Evolutionary conservation across 2,888 invertebrate species (phyloP), one percentile per base, ranked within the genome.

Genomic region (Amphipoea lucens): DNA sequence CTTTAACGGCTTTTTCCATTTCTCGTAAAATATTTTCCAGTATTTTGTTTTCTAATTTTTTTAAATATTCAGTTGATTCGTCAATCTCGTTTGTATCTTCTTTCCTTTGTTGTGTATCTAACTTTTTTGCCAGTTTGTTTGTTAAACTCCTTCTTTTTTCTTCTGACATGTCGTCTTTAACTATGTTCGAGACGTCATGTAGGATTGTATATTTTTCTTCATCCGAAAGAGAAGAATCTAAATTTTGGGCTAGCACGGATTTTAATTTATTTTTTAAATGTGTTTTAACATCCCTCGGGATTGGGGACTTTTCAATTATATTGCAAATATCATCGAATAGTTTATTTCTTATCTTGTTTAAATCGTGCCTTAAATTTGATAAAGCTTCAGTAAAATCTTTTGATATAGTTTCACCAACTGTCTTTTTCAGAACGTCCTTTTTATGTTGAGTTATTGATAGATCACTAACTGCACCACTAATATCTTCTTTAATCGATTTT

Each of bases 341-440:
- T 54, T 72, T 70, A 29, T 75, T 36, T 60, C 75, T 77, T 11
- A 79, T 36, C 29, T 71, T 63, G 62, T 60, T 40, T 20, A 85
- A 73, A 63, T 83, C 76, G 29, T 73, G 57, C 0, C 20, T 76
- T 20, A 79, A 62, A 54, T 57, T 48, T 54, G 63, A 17, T 23
- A 74, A 57, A 51, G 76, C 69, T 4, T 81, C 67, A 23, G 82
- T 78, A 57, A 88, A 66, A 71, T 84, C 79, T 60, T 87, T 84
- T n/a, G 83, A 71, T 40, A 91, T 51, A 29, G 87, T 71, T 29
- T 76, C 71, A 23, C 48, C 42, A 20, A 87, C 7, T 0, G 40
- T 48, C 4, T 73, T 69, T 57, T 70, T 75, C 6, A 87, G 40
- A 20, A 7, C 5, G 29, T 42, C 40, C 11, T 81, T 85, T 66